Percentiles rank a stretch among this genome's conserved stretches.
These are phyloP conservation scores for Numenius arquata DNA, from an alignment of 2,113 vertebrate species.

Conservation along the genomic window DNA sequence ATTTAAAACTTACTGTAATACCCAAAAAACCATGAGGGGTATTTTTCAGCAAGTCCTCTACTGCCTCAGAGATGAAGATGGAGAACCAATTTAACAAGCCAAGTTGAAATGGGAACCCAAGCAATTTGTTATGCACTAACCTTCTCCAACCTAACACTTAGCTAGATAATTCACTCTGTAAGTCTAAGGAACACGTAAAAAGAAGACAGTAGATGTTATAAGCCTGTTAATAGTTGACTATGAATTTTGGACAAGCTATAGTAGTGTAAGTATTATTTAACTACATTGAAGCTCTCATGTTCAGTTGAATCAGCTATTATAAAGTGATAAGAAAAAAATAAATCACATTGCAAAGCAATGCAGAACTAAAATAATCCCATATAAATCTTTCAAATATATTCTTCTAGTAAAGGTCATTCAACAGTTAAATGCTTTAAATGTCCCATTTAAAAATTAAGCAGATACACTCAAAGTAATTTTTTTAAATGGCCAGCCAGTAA, in stretches of 20 bases:
- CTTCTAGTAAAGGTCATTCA: neutral
- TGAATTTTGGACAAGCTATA: neutral
- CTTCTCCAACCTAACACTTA: neutral
- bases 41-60: neutral
- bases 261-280: neutral
- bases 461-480: neutral
- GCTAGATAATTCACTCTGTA: neutral
- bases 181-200: neutral
- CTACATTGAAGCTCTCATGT: neutral
- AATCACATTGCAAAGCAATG: neutral
- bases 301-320: neutral
- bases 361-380: neutral
- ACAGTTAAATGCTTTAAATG: neutral
- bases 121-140: neutral
- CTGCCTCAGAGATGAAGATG: neutral
- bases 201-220: neutral
- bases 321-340: neutral
- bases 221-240: neutral
- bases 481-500: neutral
- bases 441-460: neutral
- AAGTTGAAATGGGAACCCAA: neutral
- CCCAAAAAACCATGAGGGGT: fast-evolving
- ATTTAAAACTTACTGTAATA: neutral
- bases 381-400: neutral
- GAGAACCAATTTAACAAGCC: neutral